A percentile compares a stretch with the other conserved stretches of the same genome.
phyloP scores from a whole-genome alignment of 1,140 invertebrate genomes.

The Caerostris darwini region DNA sequence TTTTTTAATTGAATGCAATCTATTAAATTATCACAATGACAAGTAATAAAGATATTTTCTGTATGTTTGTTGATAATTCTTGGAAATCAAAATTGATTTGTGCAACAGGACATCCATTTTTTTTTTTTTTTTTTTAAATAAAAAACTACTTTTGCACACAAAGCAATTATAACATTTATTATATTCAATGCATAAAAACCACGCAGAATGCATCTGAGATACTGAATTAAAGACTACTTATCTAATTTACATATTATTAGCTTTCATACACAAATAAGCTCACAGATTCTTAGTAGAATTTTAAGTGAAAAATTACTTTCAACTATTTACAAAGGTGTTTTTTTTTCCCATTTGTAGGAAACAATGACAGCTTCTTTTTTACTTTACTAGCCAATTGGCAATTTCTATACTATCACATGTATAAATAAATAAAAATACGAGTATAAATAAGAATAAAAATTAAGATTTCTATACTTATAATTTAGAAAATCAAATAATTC shows the following conservation, averaged over 20 bases:
- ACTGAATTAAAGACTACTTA: slow-evolving; percentile 65
- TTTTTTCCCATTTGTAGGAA: background rate
- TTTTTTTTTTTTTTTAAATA: too few species aligned
- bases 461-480: too few species aligned
- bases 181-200: slow-evolving; percentile 77
- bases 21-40: too few species aligned
- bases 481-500: too few species aligned
- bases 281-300: slow-evolving; percentile 72
- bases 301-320: slow-evolving; percentile 75
- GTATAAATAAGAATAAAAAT: too few species aligned
- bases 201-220: slow-evolving; percentile 72
- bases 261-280: slow-evolving; percentile 76
- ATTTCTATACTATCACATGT: background rate
- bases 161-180: slow-evolving; percentile 77
- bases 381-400: slow-evolving; percentile 19
- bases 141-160: slow-evolving; percentile 57
- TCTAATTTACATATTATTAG: slow-evolving; percentile 75
- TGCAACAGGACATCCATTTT: too few species aligned
- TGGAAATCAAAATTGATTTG: too few species aligned
- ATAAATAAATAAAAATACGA: background rate
- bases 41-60: too few species aligned
- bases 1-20: too few species aligned
- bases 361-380: slow-evolving; percentile 13
- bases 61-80: too few species aligned
- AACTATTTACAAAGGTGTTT: slow-evolving; percentile 70